phyloP scores from a whole-genome alignment of 2,797 vertebrate species.

The Enteromius viviparus region DNA sequence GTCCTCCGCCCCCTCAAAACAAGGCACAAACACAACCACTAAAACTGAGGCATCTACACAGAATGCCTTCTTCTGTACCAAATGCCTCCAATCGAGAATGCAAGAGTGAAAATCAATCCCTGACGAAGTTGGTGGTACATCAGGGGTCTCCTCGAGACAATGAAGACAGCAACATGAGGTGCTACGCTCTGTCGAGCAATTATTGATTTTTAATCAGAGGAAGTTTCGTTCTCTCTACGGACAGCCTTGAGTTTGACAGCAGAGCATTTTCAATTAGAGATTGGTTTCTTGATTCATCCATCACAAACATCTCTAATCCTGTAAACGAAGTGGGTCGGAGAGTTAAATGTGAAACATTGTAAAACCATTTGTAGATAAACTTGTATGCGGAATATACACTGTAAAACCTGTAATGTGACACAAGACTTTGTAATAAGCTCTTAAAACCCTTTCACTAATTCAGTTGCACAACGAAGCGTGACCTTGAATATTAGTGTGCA shows the following conservation, averaged over 20 bases:
- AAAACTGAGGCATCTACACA: conserved; percentile 3
- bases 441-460: conserved; percentile 40
- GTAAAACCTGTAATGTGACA: conserved; percentile 26
- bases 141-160: conserved; percentile 31
- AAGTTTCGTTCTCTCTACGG: conserved; percentile 25
- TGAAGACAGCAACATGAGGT: conserved; percentile 33
- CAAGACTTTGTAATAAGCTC: conserved; percentile 29
- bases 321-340: background rate
- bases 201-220: conserved; percentile 36
- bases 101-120: conserved; percentile 32
- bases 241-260: conserved; percentile 38
- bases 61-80: conserved; percentile 19
- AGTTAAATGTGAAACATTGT: conserved; percentile 10
- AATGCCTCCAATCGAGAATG: conserved; percentile 10
- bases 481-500: conserved; percentile 7
- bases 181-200: conserved; percentile 36
- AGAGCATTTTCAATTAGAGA: conserved; percentile 43
- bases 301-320: conserved; percentile 24
- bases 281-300: conserved; percentile 30
- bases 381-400: background rate
- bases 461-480: conserved; percentile 30
- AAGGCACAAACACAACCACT: conserved; percentile 38
- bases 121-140: conserved; percentile 29
- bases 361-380: background rate
- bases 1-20: conserved; percentile 41